phyloP scores from a whole-genome alignment of 2,797 vertebrate genomes.

The Triplophysa yarkandensis region DNA sequence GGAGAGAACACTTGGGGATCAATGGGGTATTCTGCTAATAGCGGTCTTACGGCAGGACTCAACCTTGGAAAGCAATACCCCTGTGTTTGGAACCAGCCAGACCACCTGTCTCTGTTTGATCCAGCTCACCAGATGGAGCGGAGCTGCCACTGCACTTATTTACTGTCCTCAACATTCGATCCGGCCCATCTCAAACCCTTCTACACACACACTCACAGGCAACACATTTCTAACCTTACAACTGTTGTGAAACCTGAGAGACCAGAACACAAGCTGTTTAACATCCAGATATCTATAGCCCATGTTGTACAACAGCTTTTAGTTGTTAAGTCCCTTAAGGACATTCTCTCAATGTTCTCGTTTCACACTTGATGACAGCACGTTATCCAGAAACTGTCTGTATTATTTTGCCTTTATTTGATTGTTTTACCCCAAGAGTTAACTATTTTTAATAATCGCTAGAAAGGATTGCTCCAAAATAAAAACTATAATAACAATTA shows the following conservation, averaged over 20 bases:
- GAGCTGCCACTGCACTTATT: slow-evolving; percentile 15
- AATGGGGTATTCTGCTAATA: slow-evolving; percentile 25
- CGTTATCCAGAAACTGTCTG: neutral
- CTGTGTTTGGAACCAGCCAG: slow-evolving; percentile 36
- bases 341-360: neutral
- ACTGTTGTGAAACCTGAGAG: slow-evolving; percentile 39
- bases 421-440: neutral
- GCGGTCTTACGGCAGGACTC: slow-evolving; percentile 34
- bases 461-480: too few relatives aligned
- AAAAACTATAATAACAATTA: too few relatives aligned
- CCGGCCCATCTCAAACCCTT: slow-evolving; percentile 7
- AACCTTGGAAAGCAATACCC: slow-evolving; percentile 36
- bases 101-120: slow-evolving; percentile 59
- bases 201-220: neutral
- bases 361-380: neutral
- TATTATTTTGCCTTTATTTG: neutral
- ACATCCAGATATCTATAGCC: slow-evolving; percentile 19
- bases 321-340: neutral
- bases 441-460: neutral
- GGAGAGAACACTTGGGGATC: slow-evolving; percentile 41
- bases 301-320: slow-evolving; percentile 4
- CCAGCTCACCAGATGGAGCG: slow-evolving; percentile 56
- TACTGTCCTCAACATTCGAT: slow-evolving; percentile 40
- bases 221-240: neutral
- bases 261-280: slow-evolving; percentile 22